phyloP scores from a whole-genome alignment of 30 jellyfish, hydroid and myxozoan genomes.

The Aurelia aurita complex sp. Pacific region DNA sequence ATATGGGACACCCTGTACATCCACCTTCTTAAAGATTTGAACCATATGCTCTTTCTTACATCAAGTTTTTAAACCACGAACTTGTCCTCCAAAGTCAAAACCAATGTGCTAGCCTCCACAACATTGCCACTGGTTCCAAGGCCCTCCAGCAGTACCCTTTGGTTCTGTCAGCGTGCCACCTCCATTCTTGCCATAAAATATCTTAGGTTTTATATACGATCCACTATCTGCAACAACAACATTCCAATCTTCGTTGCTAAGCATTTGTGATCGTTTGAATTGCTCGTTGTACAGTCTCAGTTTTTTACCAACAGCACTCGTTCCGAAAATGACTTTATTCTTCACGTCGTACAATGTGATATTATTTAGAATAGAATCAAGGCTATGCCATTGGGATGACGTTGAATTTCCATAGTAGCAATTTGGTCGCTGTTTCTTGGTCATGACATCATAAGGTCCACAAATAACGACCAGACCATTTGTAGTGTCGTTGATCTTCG shows the following conservation, averaged over 20 bases:
- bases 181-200: no score
- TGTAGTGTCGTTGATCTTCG: neutral
- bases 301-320: neutral
- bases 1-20: no score
- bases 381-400: conserved; percentile 18
- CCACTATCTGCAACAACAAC: neutral
- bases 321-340: conserved; percentile 13
- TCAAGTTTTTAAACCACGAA: no score
- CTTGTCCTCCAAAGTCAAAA: no score
- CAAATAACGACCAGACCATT: conserved; percentile 24
- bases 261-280: conserved; percentile 10
- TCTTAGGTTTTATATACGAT: neutral
- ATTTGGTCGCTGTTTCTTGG: neutral
- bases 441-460: neutral
- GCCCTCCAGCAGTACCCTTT: neutral
- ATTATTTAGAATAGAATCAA: neutral
- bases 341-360: conserved; percentile 18
- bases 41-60: neutral
- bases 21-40: no score
- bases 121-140: conserved; percentile 11
- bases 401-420: conserved; percentile 43
- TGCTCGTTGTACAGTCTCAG: conserved; percentile 15
- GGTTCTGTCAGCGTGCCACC: neutral
- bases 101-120: neutral
- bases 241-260: conserved; percentile 9